Evolutionary conservation across 2,888 invertebrate genomes (phyloP).

Genomic region (Bombylius major): DNA sequence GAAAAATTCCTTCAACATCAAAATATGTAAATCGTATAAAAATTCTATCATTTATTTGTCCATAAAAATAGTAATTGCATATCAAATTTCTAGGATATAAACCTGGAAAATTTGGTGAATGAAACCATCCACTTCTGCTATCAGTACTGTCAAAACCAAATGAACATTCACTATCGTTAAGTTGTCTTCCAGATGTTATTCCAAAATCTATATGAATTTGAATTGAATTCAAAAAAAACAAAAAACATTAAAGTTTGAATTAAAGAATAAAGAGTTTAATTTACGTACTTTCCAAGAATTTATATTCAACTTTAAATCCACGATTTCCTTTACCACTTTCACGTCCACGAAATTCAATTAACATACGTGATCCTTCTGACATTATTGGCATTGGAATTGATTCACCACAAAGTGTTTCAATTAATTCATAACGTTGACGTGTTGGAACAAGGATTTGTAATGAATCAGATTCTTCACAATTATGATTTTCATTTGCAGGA

Average conservation of each 20-base stretch:
- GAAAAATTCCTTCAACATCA: constrained; percentile 86
- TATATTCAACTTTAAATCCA: constrained; percentile 80
- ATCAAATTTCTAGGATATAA: constrained; percentile 80
- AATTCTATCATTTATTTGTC: constrained; percentile 61
- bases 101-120: constrained; percentile 84
- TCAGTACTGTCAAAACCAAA: constrained; percentile 80
- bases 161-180: constrained; percentile 66
- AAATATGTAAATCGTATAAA: constrained; percentile 80
- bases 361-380: constrained; percentile 80
- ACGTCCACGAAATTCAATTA: constrained; percentile 72
- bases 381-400: constrained; percentile 77
- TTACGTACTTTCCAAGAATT: constrained; percentile 77
- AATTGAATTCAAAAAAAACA: constrained; percentile 23
- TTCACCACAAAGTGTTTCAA: constrained; percentile 77
- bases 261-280: background rate
- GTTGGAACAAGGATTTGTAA: constrained; percentile 57
- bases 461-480: constrained; percentile 28
- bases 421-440: constrained; percentile 70
- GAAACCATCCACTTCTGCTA: constrained; percentile 65
- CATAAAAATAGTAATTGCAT: constrained; percentile 85
- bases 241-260: background rate
- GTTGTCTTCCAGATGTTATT: constrained; percentile 67
- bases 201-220: constrained; percentile 59
- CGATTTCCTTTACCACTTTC: constrained; percentile 62
- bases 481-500: constrained; percentile 26